phyloP scores from a whole-genome alignment of 2,113 vertebrate species.

The Sebastes schlegelii region DNA sequence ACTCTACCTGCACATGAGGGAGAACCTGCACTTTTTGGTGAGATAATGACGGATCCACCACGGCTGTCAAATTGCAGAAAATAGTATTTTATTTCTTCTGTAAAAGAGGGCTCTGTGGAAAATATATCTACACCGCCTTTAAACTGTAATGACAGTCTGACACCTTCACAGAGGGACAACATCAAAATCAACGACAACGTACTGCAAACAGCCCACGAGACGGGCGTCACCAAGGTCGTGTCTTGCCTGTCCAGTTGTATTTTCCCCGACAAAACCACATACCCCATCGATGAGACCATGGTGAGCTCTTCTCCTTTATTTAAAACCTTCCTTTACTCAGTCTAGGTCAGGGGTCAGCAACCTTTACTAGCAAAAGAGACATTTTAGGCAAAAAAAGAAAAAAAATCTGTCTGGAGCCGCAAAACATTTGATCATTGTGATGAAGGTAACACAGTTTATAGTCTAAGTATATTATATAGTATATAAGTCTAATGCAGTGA shows the following conservation, averaged over 20 bases:
- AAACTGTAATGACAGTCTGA: constrained; percentile 7
- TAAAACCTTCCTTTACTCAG: no score
- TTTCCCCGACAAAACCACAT: constrained; percentile 91
- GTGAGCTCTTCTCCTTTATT: constrained; percentile 66
- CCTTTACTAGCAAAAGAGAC: no score
- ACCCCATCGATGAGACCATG: constrained; percentile 93
- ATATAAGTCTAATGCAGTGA: no score
- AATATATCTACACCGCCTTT: constrained; percentile 2
- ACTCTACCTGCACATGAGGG: constrained; percentile 89
- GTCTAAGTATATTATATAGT: no score
- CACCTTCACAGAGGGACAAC: constrained; percentile 85
- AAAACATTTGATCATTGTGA: no score
- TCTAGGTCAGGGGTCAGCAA: no score
- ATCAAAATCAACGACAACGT: constrained; percentile 91
- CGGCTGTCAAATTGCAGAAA: not conserved
- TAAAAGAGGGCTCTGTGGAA: not conserved
- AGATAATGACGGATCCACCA: constrained; percentile 20
- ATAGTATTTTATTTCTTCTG: not conserved
- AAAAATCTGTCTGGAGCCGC: no score
- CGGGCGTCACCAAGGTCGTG: constrained; percentile 85
- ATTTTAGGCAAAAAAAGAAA: no score
- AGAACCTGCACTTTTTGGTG: constrained; percentile 94
- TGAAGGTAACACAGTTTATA: no score
- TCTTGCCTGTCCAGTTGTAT: constrained; percentile 94
- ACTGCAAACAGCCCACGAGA: constrained; percentile 86